These are phyloP conservation scores for Vollenhovia emeryi DNA, from an alignment of 1,140 invertebrate species.

Conservation along the genomic window DNA sequence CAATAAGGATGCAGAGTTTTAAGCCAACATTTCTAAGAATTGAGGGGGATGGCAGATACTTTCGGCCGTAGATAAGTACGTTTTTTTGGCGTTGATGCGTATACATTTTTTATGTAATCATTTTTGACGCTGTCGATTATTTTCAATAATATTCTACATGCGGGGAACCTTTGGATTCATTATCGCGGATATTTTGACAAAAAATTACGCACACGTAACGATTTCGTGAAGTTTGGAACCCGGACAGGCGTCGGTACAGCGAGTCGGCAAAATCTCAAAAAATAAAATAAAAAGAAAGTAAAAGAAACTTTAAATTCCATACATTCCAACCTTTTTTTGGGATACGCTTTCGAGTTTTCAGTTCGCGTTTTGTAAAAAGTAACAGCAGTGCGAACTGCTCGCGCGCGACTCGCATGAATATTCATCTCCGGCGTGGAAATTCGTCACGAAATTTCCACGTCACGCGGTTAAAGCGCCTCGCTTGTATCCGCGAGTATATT, in stretches of 20 bases:
- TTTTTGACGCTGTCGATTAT: no score
- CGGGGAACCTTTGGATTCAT: no score
- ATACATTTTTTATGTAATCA: no score
- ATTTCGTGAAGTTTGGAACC: background rate
- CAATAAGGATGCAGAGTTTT: no score
- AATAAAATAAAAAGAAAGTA: background rate
- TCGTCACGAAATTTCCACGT: slow-evolving; percentile 79
- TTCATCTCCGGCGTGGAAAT: slow-evolving; percentile 79
- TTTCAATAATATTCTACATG: no score
- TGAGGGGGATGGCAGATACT: no score
- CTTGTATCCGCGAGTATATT: slow-evolving; percentile 63
- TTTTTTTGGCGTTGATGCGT: no score
- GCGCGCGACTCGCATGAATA: slow-evolving; percentile 82
- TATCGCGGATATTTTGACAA: no score
- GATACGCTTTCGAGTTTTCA: background rate
- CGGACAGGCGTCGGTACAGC: background rate
- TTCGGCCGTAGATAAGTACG: no score
- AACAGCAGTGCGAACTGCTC: slow-evolving; percentile 57
- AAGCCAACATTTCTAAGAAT: no score
- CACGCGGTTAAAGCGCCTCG: slow-evolving; percentile 76
- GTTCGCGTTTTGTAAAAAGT: slow-evolving; percentile 35
- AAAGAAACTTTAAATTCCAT: background rate
- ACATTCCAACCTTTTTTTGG: background rate
- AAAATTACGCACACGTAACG: background rate
- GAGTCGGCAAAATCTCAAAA: background rate